phyloP scores from a whole-genome alignment of 2,113 vertebrate species.

The Origma solitaria region DNA sequence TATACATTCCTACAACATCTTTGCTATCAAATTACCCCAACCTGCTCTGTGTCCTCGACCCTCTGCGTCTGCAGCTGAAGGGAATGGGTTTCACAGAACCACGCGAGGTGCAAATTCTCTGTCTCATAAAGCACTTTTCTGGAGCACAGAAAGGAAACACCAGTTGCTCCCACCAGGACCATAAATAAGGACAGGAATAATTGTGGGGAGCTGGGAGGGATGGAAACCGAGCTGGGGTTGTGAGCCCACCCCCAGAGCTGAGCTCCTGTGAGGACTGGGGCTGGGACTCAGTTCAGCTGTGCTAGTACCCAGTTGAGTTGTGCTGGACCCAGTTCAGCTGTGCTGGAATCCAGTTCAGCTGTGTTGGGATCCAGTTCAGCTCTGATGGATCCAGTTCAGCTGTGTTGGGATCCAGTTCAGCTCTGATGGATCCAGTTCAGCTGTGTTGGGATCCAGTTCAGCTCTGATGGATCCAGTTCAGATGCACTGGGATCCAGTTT shows the following conservation, averaged over 20 bases:
- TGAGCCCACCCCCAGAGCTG: fast-evolving
- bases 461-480: too few relatives aligned
- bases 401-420: too few relatives aligned
- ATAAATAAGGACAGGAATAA: not conserved
- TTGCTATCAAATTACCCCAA: not conserved
- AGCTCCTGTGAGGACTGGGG: not conserved
- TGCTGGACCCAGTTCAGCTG: too few relatives aligned
- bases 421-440: too few relatives aligned
- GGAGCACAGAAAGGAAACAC: not conserved
- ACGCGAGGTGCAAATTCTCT: too few relatives aligned
- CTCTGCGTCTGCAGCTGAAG: fast-evolving
- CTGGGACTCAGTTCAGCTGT: too few relatives aligned
- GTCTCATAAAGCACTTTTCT: not conserved
- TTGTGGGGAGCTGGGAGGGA: fast-evolving
- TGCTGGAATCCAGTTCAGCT: too few relatives aligned
- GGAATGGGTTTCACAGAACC: not conserved
- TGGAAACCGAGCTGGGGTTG: fast-evolving
- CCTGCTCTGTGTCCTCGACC: fast-evolving
- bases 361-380: too few relatives aligned
- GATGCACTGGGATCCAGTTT: too few relatives aligned
- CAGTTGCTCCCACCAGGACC: fast-evolving
- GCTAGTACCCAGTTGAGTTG: too few relatives aligned
- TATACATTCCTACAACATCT: not conserved
- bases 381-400: too few relatives aligned
- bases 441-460: too few relatives aligned